phyloP scores from a whole-genome alignment of 2,113 vertebrate species.

The Etheostoma spectabile region DNA sequence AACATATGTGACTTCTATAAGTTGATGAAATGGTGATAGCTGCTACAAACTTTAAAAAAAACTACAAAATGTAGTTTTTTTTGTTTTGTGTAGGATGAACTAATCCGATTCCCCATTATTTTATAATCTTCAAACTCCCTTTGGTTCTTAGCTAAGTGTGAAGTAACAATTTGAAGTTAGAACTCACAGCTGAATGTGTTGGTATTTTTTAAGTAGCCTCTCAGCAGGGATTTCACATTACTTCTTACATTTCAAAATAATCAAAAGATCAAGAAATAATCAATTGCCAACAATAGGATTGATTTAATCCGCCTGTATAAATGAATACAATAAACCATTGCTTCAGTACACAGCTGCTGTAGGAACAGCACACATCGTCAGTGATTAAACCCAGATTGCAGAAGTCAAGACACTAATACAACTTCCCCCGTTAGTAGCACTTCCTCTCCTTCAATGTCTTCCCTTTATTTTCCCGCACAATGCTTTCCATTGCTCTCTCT shows the following conservation, averaged over 20 bases:
- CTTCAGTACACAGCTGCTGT: not conserved
- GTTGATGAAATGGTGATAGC: not conserved
- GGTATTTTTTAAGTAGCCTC: constrained; percentile 10
- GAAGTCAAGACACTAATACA: constrained; percentile 4
- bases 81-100: not conserved
- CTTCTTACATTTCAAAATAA: constrained; percentile 7
- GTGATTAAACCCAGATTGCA: constrained; percentile 1
- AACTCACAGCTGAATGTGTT: constrained; percentile 19
- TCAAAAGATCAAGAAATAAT: not conserved
- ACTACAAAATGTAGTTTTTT: not conserved
- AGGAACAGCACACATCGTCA: not conserved
- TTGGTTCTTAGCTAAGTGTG: constrained; percentile 16
- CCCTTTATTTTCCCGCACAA: not conserved
- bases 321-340: not conserved
- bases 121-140: constrained; percentile 4
- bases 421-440: not conserved
- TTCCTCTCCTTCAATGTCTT: constrained; percentile 6
- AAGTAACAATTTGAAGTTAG: constrained; percentile 5
- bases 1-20: not conserved
- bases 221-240: constrained; percentile 11
- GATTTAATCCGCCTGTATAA: not conserved
- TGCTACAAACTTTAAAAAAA: not conserved
- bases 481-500: constrained; percentile 1
- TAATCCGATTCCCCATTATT: constrained; percentile 23
- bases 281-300: not conserved